Conservation (phyloP, 2,888 invertebrate species). For the Ormia ochracea region DNA sequence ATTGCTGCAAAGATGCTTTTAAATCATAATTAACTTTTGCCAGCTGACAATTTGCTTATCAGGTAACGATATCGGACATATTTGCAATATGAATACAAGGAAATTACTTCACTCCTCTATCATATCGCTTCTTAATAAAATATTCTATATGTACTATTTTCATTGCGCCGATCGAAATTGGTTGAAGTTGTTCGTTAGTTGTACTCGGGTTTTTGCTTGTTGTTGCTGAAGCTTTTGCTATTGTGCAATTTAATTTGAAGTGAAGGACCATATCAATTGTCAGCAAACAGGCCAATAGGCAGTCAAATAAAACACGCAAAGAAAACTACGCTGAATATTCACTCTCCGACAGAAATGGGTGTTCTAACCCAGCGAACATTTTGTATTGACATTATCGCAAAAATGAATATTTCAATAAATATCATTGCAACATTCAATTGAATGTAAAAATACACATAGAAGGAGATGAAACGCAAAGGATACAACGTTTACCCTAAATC, state of each 20-base stretch:
- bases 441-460: too few species aligned
- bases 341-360: neutral
- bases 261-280: constrained; percentile 70
- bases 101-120: neutral
- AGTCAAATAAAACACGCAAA: constrained; percentile 19
- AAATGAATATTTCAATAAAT: too few species aligned
- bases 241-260: constrained; percentile 51
- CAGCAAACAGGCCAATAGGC: constrained; percentile 63
- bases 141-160: neutral
- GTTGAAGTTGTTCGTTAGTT: neutral
- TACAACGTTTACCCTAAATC: too few species aligned
- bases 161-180: neutral
- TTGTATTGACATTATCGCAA: too few species aligned
- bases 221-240: constrained; percentile 18
- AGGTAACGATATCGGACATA: neutral
- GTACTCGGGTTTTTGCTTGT: neutral
- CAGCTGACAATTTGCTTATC: neutral
- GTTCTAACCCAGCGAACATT: too few species aligned
- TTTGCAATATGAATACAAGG: neutral
- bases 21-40: too few species aligned
- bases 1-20: too few species aligned
- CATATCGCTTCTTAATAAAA: neutral
- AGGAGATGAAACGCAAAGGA: too few species aligned
- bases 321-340: neutral
- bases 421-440: too few species aligned